Conservation (phyloP, 1,140 invertebrate genomes). For the Dinoponera quadriceps region DNA sequence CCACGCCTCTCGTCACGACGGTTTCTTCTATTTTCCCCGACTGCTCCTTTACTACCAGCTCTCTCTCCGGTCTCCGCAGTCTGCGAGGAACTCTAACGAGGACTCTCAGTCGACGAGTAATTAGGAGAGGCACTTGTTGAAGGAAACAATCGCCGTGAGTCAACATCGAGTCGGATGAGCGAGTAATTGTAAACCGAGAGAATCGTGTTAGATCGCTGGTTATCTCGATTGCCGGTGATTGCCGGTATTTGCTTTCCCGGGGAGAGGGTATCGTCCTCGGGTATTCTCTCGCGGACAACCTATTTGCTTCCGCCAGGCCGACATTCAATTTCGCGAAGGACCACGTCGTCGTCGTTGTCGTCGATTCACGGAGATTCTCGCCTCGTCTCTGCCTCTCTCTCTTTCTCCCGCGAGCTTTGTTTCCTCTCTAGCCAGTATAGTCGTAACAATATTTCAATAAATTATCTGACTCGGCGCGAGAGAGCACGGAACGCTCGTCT, state of each 20-base stretch:
- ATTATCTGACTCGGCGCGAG: neutral
- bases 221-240: slow-evolving; percentile 52
- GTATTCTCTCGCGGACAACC: slow-evolving; percentile 33
- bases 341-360: neutral
- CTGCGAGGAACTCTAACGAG: slow-evolving; percentile 57
- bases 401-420: too few relatives aligned
- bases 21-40: slow-evolving; percentile 33
- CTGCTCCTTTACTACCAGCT: slow-evolving; percentile 67
- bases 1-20: too few relatives aligned
- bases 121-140: slow-evolving; percentile 72
- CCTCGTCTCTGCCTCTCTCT: too few relatives aligned
- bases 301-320: slow-evolving; percentile 49
- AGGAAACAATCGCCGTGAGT: slow-evolving; percentile 72
- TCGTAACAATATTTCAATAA: slow-evolving; percentile 21
- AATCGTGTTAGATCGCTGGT: slow-evolving; percentile 62
- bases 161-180: slow-evolving; percentile 62
- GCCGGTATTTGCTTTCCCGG: slow-evolving; percentile 49
- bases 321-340: slow-evolving; percentile 55
- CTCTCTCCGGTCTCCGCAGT: slow-evolving; percentile 36
- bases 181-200: slow-evolving; percentile 67
- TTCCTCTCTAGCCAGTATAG: neutral
- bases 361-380: too few relatives aligned
- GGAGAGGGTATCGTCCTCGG: slow-evolving; percentile 27
- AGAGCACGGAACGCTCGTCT: neutral
- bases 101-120: slow-evolving; percentile 67